Evolutionary conservation across 2,797 vertebrate species (phyloP), one percentile per base, ranked within the genome.

Genomic region (Platyrinchus mystaceus): DNA sequence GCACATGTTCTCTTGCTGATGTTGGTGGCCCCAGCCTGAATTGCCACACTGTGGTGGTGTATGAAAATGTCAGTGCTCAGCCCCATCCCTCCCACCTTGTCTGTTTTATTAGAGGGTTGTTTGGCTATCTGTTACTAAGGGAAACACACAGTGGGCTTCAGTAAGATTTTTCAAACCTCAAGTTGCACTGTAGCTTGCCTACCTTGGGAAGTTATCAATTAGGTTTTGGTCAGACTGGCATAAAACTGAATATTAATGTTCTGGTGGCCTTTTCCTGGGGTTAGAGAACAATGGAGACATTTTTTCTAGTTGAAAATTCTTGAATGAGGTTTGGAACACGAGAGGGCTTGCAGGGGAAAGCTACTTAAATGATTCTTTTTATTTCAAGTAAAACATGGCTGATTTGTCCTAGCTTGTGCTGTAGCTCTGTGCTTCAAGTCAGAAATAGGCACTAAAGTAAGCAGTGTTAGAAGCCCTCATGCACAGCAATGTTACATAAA

Each of bases 11-110:
- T 55, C 17, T 53, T 56, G 73, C 30, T 89, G 46, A 27, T 1
- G 3, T 10, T 34, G 41, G 27, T 92, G 49, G 20, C 16, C 41
- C 11, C 14, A 62, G 37, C 32, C 44, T 52, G 37, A 67, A 89
- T 32, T 32, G 24, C 64, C 13, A 10, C 9, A 6, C 12, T 67
- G 47, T 1, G 1, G 13, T 9, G 8, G 17, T n/a, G 10, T 36
- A 21, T 32, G 34, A 64, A 83, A 64, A 71, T 46, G 4, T 32
- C 49, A 24, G n/a, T 4, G 2, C 27, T 77, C 22, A 17, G 21
- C 24, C 32, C 2, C 2, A 18, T 56, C 14, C 10, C 20, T 87
- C 39, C 24, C 37, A 23, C 16, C 19, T 58, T 28, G 9, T 27
- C 12, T 67, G 17, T 59, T 73, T 59, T 58, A 32, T 58, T 43